Percentiles rank a stretch among this genome's conserved stretches.
Evolutionary conservation across 2,113 vertebrate genomes (phyloP).

Genomic region (Castor canadensis): DNA sequence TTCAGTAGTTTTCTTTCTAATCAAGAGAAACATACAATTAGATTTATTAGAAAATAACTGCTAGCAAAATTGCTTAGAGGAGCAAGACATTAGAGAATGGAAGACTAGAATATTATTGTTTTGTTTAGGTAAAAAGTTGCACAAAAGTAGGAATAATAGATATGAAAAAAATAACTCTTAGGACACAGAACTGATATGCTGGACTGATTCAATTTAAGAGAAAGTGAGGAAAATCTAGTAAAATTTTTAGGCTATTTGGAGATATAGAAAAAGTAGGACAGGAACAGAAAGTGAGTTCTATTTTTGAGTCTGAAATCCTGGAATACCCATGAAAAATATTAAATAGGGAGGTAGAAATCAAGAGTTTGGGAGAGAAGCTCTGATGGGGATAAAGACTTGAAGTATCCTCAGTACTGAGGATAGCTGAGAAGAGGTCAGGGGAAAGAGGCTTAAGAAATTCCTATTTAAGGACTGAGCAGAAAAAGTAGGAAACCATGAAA

Average conservation of each 20-base stretch:
- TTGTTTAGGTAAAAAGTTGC: not conserved
- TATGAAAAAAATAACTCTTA: conserved; percentile 25
- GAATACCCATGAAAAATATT: not conserved
- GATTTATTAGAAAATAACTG: not conserved
- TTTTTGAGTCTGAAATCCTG: not conserved
- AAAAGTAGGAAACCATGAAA: not conserved
- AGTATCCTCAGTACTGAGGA: not conserved
- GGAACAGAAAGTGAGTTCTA: not conserved
- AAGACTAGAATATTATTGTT: not conserved
- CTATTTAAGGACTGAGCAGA: not conserved
- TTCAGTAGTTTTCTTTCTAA: conserved; percentile 12
- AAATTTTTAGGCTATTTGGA: not conserved
- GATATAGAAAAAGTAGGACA: not conserved
- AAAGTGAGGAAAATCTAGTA: not conserved
- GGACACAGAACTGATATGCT: not conserved
- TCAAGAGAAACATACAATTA: not conserved
- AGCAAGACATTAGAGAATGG: not conserved
- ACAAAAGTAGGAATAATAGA: not conserved
- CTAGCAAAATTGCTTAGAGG: conserved; percentile 19
- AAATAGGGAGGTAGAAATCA: not conserved
- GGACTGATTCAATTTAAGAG: not conserved
- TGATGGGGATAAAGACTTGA: not conserved
- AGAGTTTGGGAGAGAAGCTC: not conserved
- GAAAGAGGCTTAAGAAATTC: not conserved
- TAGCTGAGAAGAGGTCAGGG: not conserved